phyloP scores from a whole-genome alignment of 2,113 vertebrate species.

The Microcebus tavaratra region DNA sequence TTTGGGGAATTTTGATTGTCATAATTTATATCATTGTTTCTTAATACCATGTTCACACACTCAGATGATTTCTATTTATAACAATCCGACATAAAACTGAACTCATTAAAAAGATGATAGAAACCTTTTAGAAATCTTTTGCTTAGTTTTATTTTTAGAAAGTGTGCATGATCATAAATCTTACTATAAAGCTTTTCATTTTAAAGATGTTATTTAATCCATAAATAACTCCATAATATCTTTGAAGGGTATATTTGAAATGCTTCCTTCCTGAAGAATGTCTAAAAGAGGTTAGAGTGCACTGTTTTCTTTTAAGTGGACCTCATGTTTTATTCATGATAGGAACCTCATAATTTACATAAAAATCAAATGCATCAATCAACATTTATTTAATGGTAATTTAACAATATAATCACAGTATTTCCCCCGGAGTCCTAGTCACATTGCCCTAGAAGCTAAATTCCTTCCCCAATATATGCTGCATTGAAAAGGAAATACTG shows the following conservation, averaged over 20 bases:
- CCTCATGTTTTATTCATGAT: constrained; percentile 41
- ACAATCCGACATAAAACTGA: constrained; percentile 11
- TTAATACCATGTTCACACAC: constrained; percentile 7
- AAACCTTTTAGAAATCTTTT: constrained; percentile 53
- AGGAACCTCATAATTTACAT: constrained; percentile 23
- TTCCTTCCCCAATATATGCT: constrained; percentile 82
- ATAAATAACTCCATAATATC: constrained; percentile 37
- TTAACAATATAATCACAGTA: constrained; percentile 24
- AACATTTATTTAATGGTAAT: constrained; percentile 18
- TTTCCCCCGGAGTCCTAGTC: constrained; percentile 46
- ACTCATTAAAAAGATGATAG: constrained; percentile 21
- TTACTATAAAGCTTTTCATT: constrained; percentile 38
- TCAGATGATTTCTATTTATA: constrained; percentile 64
- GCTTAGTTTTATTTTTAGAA: constrained; percentile 50
- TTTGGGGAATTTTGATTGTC: neutral
- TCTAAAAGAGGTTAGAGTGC: constrained; percentile 59
- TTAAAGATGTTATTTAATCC: constrained; percentile 40
- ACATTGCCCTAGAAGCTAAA: constrained; percentile 76
- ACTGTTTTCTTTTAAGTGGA: constrained; percentile 54
- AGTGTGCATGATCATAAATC: neutral
- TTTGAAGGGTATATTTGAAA: constrained; percentile 57
- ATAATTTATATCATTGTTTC: constrained; percentile 21
- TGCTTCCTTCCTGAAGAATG: constrained; percentile 41
- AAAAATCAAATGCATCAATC: constrained; percentile 40
- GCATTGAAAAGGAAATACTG: constrained; percentile 84